Percentiles rank a stretch among this genome's conserved stretches.
Evolutionary conservation across 2,888 invertebrate genomes (phyloP).

Genomic region (Lasioglossum morio): DNA sequence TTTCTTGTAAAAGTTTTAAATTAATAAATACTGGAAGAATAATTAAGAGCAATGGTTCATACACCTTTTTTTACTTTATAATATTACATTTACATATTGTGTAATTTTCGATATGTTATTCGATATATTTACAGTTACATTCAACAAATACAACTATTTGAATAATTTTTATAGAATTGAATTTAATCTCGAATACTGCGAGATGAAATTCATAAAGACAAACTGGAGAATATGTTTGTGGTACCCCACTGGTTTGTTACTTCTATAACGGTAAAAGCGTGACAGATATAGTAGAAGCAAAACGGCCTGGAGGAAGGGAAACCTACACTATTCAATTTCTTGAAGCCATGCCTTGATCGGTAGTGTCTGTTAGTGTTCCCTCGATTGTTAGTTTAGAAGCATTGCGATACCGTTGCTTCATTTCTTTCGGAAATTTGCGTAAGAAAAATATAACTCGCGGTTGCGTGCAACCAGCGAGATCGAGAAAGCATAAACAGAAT

Average conservation of each 20-base stretch:
- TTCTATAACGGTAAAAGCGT: conserved; percentile 70
- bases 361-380: conserved; percentile 65
- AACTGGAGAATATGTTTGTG: conserved; percentile 2
- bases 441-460: background rate
- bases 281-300: conserved; percentile 44
- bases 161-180: background rate
- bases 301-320: conserved; percentile 65
- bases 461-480: background rate
- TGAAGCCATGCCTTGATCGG: conserved; percentile 77
- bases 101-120: background rate
- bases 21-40: background rate
- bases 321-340: conserved; percentile 62
- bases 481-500: conserved; percentile 17
- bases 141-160: background rate
- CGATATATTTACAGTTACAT: too few relatives aligned
- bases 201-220: conserved; percentile 22
- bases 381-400: conserved; percentile 58
- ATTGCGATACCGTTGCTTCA: conserved; percentile 16
- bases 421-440: background rate
- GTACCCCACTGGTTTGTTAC: conserved; percentile 32
- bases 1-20: background rate
- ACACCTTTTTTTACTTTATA: background rate
- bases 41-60: too few relatives aligned
- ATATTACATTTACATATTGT: background rate
- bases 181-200: background rate